A percentile compares a stretch with the other conserved stretches of the same genome.
phyloP scores from a whole-genome alignment of 2,113 vertebrate genomes.

The Pongo abelii region DNA sequence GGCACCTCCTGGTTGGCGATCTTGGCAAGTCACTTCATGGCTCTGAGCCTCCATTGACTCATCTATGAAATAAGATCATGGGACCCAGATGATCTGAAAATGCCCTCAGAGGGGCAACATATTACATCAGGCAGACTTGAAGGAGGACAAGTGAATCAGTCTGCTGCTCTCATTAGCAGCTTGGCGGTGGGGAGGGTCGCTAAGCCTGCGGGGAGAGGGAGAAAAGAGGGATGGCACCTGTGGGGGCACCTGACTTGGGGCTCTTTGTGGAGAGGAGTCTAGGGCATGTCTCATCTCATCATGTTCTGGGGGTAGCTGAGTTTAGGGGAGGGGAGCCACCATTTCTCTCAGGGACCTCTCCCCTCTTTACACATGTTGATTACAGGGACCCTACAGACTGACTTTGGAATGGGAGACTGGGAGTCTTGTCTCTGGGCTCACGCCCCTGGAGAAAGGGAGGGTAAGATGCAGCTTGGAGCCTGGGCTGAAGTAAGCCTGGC shows the following conservation, averaged over 20 bases:
- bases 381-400: fast-evolving
- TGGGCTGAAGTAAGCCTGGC: background rate
- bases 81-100: background rate
- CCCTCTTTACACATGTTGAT: background rate
- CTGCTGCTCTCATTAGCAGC: background rate
- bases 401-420: background rate
- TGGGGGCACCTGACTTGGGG: background rate
- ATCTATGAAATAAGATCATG: background rate
- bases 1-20: background rate
- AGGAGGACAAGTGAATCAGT: background rate
- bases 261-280: background rate
- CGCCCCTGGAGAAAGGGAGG: background rate
- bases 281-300: background rate
- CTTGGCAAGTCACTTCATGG: background rate
- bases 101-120: background rate
- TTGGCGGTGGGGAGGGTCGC: fast-evolving
- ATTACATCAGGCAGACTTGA: background rate
- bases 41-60: background rate
- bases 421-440: background rate
- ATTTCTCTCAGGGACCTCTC: fast-evolving
- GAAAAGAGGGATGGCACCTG: background rate
- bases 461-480: background rate
- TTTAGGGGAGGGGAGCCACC: background rate
- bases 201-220: background rate
- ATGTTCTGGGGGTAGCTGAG: background rate